These are phyloP conservation scores for Aphelinus atriplicis DNA, from an alignment of 1,140 invertebrate species.

Conservation along the genomic window DNA sequence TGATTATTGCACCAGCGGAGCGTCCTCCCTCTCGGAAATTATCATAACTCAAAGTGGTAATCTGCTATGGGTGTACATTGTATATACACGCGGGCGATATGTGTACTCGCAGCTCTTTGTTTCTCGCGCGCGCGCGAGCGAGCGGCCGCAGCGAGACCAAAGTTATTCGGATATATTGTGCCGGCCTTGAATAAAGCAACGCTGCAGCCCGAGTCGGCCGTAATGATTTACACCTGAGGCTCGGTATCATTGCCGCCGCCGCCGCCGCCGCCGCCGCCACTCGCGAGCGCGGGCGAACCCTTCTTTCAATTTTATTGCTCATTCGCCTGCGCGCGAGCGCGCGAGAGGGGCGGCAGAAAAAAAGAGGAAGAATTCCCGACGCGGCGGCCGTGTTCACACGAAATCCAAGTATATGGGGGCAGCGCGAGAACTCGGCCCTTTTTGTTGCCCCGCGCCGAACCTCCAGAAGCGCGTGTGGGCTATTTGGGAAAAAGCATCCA, in stretches of 20 bases:
- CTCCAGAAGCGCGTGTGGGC: too few relatives aligned
- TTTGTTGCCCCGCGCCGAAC: too few relatives aligned
- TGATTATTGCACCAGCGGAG: slow-evolving; percentile 35
- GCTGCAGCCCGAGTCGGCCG: not conserved
- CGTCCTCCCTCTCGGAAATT: slow-evolving; percentile 31
- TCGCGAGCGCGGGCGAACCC: slow-evolving; percentile 9
- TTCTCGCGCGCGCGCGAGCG: not conserved
- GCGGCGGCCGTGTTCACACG: not conserved
- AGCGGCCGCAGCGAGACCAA: slow-evolving; percentile 15
- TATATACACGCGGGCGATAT: not conserved
- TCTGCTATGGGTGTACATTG: slow-evolving; percentile 6
- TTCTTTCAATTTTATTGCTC: slow-evolving; percentile 38
- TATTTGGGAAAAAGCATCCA: too few relatives aligned
- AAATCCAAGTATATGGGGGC: too few relatives aligned
- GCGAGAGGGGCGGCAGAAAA: not conserved
- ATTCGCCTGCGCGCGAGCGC: slow-evolving; percentile 6
- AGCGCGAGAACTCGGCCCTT: too few relatives aligned
- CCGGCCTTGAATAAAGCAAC: slow-evolving; percentile 32
- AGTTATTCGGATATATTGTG: slow-evolving; percentile 33
- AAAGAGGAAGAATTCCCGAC: slow-evolving; percentile 5
- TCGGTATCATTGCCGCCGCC: slow-evolving; percentile 19
- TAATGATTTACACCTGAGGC: slow-evolving; percentile 36
- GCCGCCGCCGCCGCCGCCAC: too few relatives aligned
- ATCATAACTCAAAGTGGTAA: slow-evolving; percentile 37
- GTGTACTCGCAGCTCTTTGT: not conserved